Evolutionary conservation across 1,140 invertebrate genomes (phyloP), one percentile per base, ranked within the genome.

Genomic region (Neotoxoptera formosana): DNA sequence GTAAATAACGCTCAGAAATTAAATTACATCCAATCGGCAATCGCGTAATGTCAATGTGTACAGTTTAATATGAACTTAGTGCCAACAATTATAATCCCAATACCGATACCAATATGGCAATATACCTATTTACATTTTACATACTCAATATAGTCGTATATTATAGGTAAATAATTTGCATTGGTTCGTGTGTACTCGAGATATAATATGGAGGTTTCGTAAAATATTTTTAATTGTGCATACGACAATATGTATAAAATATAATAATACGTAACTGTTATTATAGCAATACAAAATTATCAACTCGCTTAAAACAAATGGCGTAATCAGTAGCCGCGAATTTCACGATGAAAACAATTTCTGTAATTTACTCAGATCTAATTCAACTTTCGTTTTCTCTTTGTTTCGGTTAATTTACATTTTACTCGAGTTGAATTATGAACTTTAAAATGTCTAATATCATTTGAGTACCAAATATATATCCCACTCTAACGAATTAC

Each of bases 321-420:
- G 51, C 56, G 53, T 36, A 60, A 90, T 90, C 88, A 14, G 88
- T 60, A 21, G 53, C 60, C 36, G 53, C 25, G 20, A 90, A 67
- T 90, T 90, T 60, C 53, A 45, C 25, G 25, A 90, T 90, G 41
- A 90, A 90, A 90, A 90, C 89, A 90, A 90, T 90, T 90, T 90
- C 56, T 41, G 89, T 90, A 60, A 90, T 90, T 30, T 67, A 45
- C 89, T 67, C 53, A 30, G 36, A 90, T 90, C 56, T 67, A 45
- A 90, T 67, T 67, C 56, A 45, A 41, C 36, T 45, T 9, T 20
- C 67, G 90, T 92, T 92, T 91, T 36, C 67, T 81, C 90, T 92
- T 92, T 92, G 67, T 83, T 51, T 83, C 76, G 67, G 90, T 81
- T 83, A 92, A 92, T 92, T 92, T 92, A 51, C 90, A 81, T 81